These are phyloP conservation scores for Dipus sagitta DNA, from an alignment of 2,797 vertebrate species.

Conservation along the genomic window DNA sequence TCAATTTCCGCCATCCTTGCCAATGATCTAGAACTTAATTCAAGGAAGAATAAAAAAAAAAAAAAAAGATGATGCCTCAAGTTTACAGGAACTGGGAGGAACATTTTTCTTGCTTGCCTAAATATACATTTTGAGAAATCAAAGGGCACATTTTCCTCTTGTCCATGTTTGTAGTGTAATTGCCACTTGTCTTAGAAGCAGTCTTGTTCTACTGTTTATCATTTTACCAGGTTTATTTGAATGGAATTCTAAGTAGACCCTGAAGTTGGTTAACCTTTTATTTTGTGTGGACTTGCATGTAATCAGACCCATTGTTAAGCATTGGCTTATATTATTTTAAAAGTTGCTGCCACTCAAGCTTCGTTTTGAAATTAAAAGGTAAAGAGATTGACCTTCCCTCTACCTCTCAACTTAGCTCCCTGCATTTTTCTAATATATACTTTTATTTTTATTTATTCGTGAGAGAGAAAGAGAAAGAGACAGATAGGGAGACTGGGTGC, in stretches of 20 bases:
- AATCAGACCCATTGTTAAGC: background rate
- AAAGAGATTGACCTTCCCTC: background rate
- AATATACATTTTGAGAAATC: constrained; percentile 47
- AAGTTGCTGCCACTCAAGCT: background rate
- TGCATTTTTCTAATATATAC: too few relatives aligned
- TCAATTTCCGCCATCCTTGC: constrained; percentile 31
- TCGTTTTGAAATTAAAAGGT: constrained; percentile 24
- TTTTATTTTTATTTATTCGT: too few relatives aligned
- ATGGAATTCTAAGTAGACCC: constrained; percentile 32
- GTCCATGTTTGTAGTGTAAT: background rate
- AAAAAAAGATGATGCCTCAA: background rate
- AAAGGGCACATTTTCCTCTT: constrained; percentile 50
- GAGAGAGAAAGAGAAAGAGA: too few relatives aligned
- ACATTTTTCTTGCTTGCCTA: constrained; percentile 21
- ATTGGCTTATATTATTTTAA: background rate
- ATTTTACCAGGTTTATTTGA: constrained; percentile 17
- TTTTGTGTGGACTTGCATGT: background rate
- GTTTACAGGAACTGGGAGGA: background rate
- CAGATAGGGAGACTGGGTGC: too few relatives aligned
- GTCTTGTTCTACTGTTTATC: background rate
- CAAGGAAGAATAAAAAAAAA: background rate
- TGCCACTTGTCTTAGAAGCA: constrained; percentile 1
- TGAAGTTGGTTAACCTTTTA: background rate
- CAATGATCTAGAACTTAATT: constrained; percentile 18
- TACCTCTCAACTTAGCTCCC: background rate